Evolutionary conservation across 1,140 invertebrate genomes (phyloP), one percentile per base, ranked within the genome.

Genomic region (Aplysia californica): DNA sequence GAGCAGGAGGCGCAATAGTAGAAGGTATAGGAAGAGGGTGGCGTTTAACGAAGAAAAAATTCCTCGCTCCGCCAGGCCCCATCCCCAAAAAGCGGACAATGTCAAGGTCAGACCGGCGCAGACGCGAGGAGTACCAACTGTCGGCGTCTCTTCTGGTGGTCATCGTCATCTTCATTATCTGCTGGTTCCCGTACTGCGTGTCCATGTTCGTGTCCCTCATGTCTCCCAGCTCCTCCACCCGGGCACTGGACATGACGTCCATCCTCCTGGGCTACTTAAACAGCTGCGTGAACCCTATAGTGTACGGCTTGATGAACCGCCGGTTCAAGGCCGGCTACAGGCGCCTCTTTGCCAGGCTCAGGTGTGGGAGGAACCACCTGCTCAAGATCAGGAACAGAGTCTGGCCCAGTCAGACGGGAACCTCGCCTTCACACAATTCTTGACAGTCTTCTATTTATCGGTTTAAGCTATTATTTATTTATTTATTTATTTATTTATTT

Each of bases 131-230:
- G 67, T 75, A 85, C 44, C 76, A 81, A 44, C 74, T 87, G n/a
- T 78, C 85, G 0, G 29, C 75, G 1, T 80, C 81, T 3, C 64
- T 87, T 2, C 71, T 84, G 15, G 76, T 86, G 6, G 81, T 86
- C 18, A 82, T 87, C 20, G 31, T 84, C 5, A 59, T 80, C 1
- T 87, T 87, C 74, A 77, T 87, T 20, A 36, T 86, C 18, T 84
- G 78, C 58, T 87, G 86, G 86, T 61, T 86, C 1, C 85, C 86
- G 15, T 87, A 85, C 75, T 87, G 86, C 77, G 74, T 87, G 15
- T 84, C 84, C 39, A 87, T 87, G 86, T 79, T 87, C 39, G 38
- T 85, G 33, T 80, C 80, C 15, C 80, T 87, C 36, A 86, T 82
- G 64, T 64, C 59, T 21, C 64, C 74, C 3, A 41, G 67, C 2